Conservation (phyloP, 2,113 vertebrate genomes). For the Dipodomys merriami region DNA sequence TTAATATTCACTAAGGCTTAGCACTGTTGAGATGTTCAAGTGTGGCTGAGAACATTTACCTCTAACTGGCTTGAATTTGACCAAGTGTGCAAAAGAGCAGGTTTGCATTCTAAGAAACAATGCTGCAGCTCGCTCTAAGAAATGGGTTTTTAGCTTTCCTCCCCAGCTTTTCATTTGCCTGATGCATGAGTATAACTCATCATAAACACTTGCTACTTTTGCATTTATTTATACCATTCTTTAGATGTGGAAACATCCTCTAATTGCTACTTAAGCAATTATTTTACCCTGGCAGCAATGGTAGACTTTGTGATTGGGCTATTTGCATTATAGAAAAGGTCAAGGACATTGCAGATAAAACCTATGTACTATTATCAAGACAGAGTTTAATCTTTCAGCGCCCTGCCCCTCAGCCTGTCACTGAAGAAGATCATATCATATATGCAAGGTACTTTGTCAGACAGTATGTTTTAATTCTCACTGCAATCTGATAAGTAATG, state of each 20-base stretch:
- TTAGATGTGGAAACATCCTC: not conserved
- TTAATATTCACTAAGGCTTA: slow-evolving; percentile 49
- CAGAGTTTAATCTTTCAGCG: not conserved
- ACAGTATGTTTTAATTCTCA: not conserved
- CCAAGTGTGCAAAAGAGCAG: not conserved
- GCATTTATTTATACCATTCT: slow-evolving; percentile 26
- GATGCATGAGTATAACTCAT: not conserved
- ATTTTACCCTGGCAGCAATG: not conserved
- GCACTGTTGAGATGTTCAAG: not conserved
- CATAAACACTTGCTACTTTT: slow-evolving; percentile 9
- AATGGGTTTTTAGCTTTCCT: not conserved
- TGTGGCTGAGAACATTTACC: not conserved
- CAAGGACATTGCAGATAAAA: not conserved
- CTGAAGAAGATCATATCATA: not conserved
- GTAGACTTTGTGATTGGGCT: not conserved
- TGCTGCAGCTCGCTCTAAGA: too few relatives aligned
- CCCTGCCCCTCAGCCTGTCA: not conserved
- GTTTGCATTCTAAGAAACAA: not conserved
- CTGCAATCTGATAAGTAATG: not conserved
- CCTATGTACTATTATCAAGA: not conserved
- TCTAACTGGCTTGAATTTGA: not conserved
- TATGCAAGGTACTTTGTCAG: not conserved
- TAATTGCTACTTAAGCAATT: not conserved
- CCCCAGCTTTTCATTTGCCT: slow-evolving; percentile 13
- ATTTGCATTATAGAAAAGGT: not conserved